These are phyloP conservation scores for Crocallis elinguaria DNA, from an alignment of 2,888 invertebrate species.

Conservation along the genomic window DNA sequence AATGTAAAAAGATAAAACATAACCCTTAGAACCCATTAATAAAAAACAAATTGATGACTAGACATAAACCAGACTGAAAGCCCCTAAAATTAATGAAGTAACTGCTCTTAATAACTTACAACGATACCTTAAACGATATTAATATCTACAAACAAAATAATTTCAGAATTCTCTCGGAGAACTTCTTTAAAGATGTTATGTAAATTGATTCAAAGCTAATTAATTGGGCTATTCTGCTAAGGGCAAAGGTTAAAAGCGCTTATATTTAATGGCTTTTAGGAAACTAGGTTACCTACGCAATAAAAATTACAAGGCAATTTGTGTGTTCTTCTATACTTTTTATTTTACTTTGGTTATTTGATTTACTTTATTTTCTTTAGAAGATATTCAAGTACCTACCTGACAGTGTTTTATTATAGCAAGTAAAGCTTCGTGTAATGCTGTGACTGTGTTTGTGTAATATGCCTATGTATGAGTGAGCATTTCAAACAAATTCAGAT, in stretches of 20 bases:
- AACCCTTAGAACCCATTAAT: constrained; percentile 1
- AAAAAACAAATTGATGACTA: constrained; percentile 20
- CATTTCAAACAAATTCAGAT: too few relatives aligned
- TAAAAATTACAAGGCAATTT: too few relatives aligned
- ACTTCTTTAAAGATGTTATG: constrained; percentile 6
- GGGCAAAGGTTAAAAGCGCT: constrained; percentile 14
- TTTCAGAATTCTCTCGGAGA: not conserved
- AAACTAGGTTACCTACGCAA: not conserved
- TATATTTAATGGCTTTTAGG: not conserved
- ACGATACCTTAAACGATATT: constrained; percentile 9
- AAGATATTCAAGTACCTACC: too few relatives aligned
- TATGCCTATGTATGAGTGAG: too few relatives aligned
- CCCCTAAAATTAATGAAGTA: constrained; percentile 13
- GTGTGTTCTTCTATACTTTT: too few relatives aligned
- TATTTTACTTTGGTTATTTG: constrained; percentile 1
- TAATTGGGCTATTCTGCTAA: constrained; percentile 7
- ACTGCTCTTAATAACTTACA: constrained; percentile 14
- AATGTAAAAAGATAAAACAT: too few relatives aligned
- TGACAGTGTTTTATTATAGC: too few relatives aligned
- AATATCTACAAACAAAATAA: constrained; percentile 12
- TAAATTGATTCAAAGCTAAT: constrained; percentile 13
- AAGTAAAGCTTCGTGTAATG: too few relatives aligned
- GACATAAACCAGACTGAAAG: constrained; percentile 20
- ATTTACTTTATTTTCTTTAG: too few relatives aligned
- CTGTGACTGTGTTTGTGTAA: too few relatives aligned